Evolutionary conservation across 2,888 invertebrate genomes (phyloP).

Genomic region (Andrena flavipes): DNA sequence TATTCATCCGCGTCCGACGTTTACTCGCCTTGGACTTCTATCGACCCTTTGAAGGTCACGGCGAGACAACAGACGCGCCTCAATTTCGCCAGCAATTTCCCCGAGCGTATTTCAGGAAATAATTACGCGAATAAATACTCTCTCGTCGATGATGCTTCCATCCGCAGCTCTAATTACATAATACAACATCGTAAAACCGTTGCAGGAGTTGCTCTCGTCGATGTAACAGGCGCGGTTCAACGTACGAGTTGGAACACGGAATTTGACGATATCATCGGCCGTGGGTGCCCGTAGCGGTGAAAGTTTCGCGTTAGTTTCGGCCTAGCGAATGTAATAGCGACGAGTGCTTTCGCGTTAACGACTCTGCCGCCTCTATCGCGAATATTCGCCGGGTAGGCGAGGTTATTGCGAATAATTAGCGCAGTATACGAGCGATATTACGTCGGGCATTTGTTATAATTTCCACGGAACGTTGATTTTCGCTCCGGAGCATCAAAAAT

Average conservation of each 20-base stretch:
- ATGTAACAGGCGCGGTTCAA: slow-evolving; percentile 37
- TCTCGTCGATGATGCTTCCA: background rate
- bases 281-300: slow-evolving; percentile 26
- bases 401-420: slow-evolving; percentile 9
- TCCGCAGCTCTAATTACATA: background rate
- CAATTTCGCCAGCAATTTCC: background rate
- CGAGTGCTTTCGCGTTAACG: background rate
- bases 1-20: slow-evolving; percentile 6
- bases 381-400: background rate
- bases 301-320: slow-evolving; percentile 34
- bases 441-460: background rate
- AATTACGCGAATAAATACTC: background rate
- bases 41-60: background rate
- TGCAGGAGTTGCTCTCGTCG: background rate
- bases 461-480: background rate
- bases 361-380: slow-evolving; percentile 18
- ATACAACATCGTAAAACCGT: background rate
- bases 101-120: background rate
- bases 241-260: slow-evolving; percentile 21
- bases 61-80: background rate
- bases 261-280: slow-evolving; percentile 41
- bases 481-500: background rate
- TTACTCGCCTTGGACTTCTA: slow-evolving; percentile 21
- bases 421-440: background rate
- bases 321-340: slow-evolving; percentile 27